Evolutionary conservation across 23 tunicate genomes (phyloP).

Genomic region (Trididemnum nubilum): DNA sequence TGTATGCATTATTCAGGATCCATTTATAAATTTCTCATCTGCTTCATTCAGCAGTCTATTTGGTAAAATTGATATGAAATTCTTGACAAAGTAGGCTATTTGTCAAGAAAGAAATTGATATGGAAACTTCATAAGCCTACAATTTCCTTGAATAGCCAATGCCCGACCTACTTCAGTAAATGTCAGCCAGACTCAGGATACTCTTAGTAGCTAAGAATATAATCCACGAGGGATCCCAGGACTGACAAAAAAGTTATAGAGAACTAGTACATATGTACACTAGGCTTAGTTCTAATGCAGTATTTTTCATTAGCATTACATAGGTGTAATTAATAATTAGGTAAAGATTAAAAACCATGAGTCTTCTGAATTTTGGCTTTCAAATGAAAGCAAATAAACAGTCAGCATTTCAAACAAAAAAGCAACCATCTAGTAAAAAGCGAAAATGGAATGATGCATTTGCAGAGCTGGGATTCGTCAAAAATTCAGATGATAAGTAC

Average conservation of each 20-base stretch:
- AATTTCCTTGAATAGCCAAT: too few relatives aligned
- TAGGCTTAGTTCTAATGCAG: slow-evolving; percentile 3
- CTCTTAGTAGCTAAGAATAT: not conserved
- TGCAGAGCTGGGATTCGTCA: slow-evolving; percentile 45
- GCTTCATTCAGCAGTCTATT: too few relatives aligned
- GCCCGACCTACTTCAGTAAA: too few relatives aligned
- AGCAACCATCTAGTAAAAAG: slow-evolving; percentile 43
- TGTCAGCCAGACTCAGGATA: not conserved
- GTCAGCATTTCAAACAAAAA: slow-evolving; percentile 38
- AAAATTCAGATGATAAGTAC: slow-evolving; percentile 30
- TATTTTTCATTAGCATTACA: slow-evolving; percentile 12
- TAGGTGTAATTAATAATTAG: slow-evolving; percentile 1
- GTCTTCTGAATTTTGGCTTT: slow-evolving; percentile 33
- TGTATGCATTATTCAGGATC: too few relatives aligned
- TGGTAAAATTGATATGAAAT: too few relatives aligned
- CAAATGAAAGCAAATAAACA: slow-evolving; percentile 16
- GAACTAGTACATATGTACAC: not conserved
- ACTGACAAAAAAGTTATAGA: not conserved
- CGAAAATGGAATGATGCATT: slow-evolving; percentile 60
- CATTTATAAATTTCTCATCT: too few relatives aligned
- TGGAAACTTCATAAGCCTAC: too few relatives aligned
- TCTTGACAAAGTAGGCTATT: too few relatives aligned
- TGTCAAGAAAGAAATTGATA: too few relatives aligned
- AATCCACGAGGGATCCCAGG: not conserved
- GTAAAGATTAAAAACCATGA: slow-evolving; percentile 17